Percentiles rank a stretch among this genome's conserved stretches.
These are phyloP conservation scores for Trichopria drosophilae DNA, from an alignment of 2,888 invertebrate genomes.

Conservation along the genomic window DNA sequence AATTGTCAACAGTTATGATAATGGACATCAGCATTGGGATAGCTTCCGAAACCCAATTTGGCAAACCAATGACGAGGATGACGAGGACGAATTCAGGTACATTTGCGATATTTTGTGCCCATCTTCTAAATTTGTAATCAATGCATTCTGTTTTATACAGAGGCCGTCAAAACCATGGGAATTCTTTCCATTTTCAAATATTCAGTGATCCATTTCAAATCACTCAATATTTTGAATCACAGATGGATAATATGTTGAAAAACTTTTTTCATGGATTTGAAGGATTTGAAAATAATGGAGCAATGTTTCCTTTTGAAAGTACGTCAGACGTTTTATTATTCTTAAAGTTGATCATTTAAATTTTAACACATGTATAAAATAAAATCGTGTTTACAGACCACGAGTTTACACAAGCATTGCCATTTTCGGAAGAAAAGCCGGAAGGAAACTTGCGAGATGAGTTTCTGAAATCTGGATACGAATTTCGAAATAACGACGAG, in stretches of 20 bases:
- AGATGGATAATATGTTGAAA: conserved; percentile 64
- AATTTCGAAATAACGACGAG: conserved; percentile 36
- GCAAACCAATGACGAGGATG: conserved; percentile 51
- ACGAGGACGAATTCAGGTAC: conserved; percentile 51
- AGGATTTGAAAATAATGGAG: conserved; percentile 21
- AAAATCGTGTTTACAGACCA: conserved; percentile 22
- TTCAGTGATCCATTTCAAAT: conserved; percentile 66
- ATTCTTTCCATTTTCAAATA: conserved; percentile 58
- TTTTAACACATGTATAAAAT: too few species aligned
- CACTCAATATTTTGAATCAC: conserved; percentile 65
- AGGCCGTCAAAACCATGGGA: conserved; percentile 10
- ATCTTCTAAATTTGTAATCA: too few species aligned
- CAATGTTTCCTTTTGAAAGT: conserved; percentile 7
- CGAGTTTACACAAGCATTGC: conserved; percentile 12
- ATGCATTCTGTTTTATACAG: conserved; percentile 9
- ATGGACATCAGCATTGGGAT: conserved; percentile 38
- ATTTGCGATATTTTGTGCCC: conserved; percentile 16
- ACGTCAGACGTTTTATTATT: conserved; percentile 3
- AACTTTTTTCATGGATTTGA: conserved; percentile 53
- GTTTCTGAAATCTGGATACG: conserved; percentile 62
- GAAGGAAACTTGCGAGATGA: conserved; percentile 57
- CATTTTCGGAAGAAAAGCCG: conserved; percentile 13
- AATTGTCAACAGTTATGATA: not conserved
- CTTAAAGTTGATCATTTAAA: not conserved
- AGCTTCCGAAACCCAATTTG: conserved; percentile 54